Evolutionary conservation across 1,140 invertebrate genomes (phyloP).

Genomic region (Drosophila chauvacae): DNA sequence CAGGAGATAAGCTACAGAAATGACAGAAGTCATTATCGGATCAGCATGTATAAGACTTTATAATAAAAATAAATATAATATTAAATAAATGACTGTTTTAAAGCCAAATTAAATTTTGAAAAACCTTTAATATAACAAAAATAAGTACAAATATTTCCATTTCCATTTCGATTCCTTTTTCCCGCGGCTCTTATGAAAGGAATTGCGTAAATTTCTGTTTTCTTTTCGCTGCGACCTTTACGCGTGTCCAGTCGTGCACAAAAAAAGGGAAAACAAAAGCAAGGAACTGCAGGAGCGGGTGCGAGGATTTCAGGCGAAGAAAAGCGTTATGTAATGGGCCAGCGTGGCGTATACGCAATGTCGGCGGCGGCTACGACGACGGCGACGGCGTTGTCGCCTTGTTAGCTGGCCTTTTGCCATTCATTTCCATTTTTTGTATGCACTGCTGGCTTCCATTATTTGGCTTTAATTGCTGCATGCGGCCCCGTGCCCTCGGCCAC

Average conservation of each 20-base stretch:
- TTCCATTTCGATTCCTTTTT: slow-evolving; percentile 16
- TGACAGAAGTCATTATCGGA: not conserved
- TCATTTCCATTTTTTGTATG: slow-evolving; percentile 78
- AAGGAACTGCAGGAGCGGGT: slow-evolving; percentile 10
- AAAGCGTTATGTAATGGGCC: slow-evolving; percentile 75
- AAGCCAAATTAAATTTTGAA: not conserved
- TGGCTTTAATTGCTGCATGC: slow-evolving; percentile 81
- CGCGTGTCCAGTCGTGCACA: slow-evolving; percentile 62
- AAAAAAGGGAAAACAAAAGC: slow-evolving; percentile 11
- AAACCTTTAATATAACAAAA: not conserved
- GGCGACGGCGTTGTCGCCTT: slow-evolving; percentile 53
- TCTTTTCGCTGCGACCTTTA: slow-evolving; percentile 51
- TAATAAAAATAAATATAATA: no score
- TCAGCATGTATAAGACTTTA: not conserved
- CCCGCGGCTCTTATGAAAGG: slow-evolving; percentile 25
- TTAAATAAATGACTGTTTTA: no score
- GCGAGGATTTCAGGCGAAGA: slow-evolving; percentile 42
- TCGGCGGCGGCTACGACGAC: slow-evolving; percentile 1
- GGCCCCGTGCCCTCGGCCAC: slow-evolving; percentile 17
- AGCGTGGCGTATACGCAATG: slow-evolving; percentile 74
- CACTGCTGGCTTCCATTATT: slow-evolving; percentile 78
- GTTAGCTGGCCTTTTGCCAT: slow-evolving; percentile 72
- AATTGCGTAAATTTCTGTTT: slow-evolving; percentile 54
- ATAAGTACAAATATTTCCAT: slow-evolving; percentile 1
- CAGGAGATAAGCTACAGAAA: not conserved